Conservation (phyloP, 2,888 invertebrate genomes). For the Oligia strigilis region DNA sequence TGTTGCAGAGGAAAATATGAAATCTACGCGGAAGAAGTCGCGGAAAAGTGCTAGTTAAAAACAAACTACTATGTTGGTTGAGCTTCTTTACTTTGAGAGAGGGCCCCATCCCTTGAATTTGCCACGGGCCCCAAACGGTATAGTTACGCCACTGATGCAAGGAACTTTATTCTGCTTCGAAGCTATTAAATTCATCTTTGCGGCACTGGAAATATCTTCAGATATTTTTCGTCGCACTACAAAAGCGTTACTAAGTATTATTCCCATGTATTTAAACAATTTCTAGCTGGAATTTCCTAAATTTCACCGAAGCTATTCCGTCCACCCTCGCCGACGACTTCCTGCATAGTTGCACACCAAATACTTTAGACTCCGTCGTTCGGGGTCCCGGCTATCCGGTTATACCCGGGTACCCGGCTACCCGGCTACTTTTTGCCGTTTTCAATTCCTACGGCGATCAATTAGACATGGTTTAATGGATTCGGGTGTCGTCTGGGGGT, state of each 20-base stretch:
- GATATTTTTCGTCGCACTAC: constrained; percentile 39
- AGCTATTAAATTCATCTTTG: not conserved
- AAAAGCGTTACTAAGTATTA: constrained; percentile 50
- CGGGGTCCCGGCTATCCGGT: constrained; percentile 57
- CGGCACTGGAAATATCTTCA: not conserved
- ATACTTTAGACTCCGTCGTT: constrained; percentile 66
- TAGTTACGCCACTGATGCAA: no score
- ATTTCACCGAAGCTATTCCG: constrained; percentile 65
- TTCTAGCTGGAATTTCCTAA: constrained; percentile 65
- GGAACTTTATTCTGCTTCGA: not conserved
- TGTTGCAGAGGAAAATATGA: no score
- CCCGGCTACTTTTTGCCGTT: constrained; percentile 82
- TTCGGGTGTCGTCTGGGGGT: constrained; percentile 83
- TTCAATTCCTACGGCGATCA: constrained; percentile 87
- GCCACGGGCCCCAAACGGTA: no score
- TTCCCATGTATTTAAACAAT: constrained; percentile 68
- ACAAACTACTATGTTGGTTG: no score
- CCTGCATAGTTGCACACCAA: constrained; percentile 73
- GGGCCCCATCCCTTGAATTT: no score
- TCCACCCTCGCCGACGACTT: constrained; percentile 67
- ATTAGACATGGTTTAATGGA: constrained; percentile 89
- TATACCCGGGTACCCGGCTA: constrained; percentile 2
- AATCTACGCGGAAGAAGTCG: no score
- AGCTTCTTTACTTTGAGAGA: no score
- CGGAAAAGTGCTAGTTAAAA: no score